Base-by-base conservation (phyloP, 2,888 invertebrate genomes). In the Lochmaea crataegi region DNA sequence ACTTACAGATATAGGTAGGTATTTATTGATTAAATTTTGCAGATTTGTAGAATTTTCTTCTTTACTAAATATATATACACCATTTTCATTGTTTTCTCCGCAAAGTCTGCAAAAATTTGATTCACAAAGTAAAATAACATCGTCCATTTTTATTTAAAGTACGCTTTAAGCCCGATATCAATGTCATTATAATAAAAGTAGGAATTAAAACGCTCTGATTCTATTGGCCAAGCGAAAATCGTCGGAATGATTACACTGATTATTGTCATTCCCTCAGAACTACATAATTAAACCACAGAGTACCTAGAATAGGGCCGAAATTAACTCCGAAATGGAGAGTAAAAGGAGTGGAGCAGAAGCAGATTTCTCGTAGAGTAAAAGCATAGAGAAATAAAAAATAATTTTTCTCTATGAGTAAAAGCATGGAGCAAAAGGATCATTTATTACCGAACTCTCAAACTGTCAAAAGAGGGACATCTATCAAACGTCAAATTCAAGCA, bases 51-150 rank as follows among this genome's bases (percentile, higher is more conserved):
- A 90, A 86, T 89, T 89, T 85, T 90, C 89, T 79, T 90, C 88
- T 76, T 82, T 80, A 32, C 87, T 85, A 87, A 91, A 94, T 84
- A 94, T 87, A 83, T 90, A 87, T 78, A 91, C 90, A 75, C 92
- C 92, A 84, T 91, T 91, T 80, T 89, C 88, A 87, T 93, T 93
- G 88, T 92, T 90, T 87, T 91, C 91, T 22, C 91, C 93, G 88
- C 94, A 94, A 86, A 94, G 90, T 87, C 94, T 90, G 87, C 94
- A 94, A 87, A 92, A 89, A 77, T 89, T 89, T 79, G 92, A 92
- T 88, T 93, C 90, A 84, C 90, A 91, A 81, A 93, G 89, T 84
- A 83, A 81, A 76, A 85, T 85, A 80, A 72, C 73, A 66, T 75
- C 76, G 78, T 80, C 82, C 83, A 84, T 87, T 86, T 81, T 83